A percentile compares a stretch with the other conserved stretches of the same genome.
phyloP scores from a whole-genome alignment of 1,140 invertebrate species.

The Anthonomus grandis region DNA sequence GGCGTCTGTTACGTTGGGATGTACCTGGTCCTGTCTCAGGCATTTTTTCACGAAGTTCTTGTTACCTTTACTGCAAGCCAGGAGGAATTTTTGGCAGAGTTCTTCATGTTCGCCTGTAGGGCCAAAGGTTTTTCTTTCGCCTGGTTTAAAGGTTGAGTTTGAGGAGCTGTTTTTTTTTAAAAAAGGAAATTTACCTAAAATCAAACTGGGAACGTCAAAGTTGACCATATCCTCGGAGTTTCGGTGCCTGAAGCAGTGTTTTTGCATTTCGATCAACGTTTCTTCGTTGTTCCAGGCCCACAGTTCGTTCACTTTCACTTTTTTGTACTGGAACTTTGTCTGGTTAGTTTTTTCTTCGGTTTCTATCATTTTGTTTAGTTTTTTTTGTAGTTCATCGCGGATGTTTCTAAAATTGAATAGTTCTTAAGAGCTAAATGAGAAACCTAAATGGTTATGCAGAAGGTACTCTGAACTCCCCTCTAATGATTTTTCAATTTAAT shows the following conservation, averaged over 20 bases:
- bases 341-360: conserved; percentile 1
- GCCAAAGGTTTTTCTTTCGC: conserved; percentile 25
- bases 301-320: conserved; percentile 34
- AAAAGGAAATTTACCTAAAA: conserved; percentile 32
- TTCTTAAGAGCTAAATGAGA: too few species aligned
- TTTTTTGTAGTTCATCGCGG: conserved; percentile 11
- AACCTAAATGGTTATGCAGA: too few species aligned
- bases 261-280: conserved; percentile 33
- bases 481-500: neutral
- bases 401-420: conserved; percentile 12
- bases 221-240: conserved; percentile 35
- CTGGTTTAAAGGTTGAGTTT: conserved; percentile 2
- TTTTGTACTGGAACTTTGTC: conserved; percentile 9
- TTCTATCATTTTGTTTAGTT: conserved; percentile 15
- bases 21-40: conserved; percentile 46
- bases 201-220: conserved; percentile 33
- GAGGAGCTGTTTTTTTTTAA: neutral
- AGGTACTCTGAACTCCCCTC: too few species aligned
- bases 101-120: conserved; percentile 35
- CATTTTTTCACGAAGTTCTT: conserved; percentile 44
- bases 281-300: conserved; percentile 46
- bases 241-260: conserved; percentile 39
- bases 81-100: conserved; percentile 34
- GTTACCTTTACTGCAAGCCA: conserved; percentile 39
- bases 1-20: conserved; percentile 50